phyloP scores from a whole-genome alignment of 2,797 vertebrate genomes.

The Rhinogobio ventralis region DNA sequence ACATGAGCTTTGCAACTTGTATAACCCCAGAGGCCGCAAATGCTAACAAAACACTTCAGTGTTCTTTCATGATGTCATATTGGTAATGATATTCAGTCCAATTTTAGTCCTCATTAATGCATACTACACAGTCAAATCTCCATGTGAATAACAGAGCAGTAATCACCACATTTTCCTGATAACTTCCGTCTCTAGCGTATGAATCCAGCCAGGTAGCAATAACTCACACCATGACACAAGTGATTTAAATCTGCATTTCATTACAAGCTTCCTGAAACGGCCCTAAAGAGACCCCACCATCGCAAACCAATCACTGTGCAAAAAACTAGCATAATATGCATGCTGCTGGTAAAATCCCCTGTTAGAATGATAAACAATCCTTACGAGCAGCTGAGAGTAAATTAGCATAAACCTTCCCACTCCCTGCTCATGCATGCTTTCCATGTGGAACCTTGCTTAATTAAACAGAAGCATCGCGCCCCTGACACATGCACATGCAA shows the following conservation, averaged over 20 bases:
- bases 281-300: slow-evolving; percentile 34
- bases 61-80: background rate
- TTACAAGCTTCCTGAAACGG: slow-evolving; percentile 65
- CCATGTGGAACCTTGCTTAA: slow-evolving; percentile 63
- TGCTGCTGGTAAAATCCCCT: slow-evolving; percentile 39
- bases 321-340: slow-evolving; percentile 15
- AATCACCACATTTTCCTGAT: slow-evolving; percentile 45
- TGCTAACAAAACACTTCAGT: background rate
- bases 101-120: slow-evolving; percentile 16
- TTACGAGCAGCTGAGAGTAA: slow-evolving; percentile 40
- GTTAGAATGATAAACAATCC: slow-evolving; percentile 45
- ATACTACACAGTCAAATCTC: background rate
- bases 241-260: slow-evolving; percentile 56
- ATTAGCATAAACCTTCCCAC: slow-evolving; percentile 55
- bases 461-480: slow-evolving; percentile 65
- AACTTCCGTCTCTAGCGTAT: slow-evolving; percentile 18
- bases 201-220: slow-evolving; percentile 30
- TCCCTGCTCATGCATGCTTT: slow-evolving; percentile 49
- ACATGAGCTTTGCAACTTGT: background rate
- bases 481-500: slow-evolving; percentile 60
- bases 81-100: background rate
- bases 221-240: slow-evolving; percentile 18
- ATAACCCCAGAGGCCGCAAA: background rate
- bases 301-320: slow-evolving; percentile 41
- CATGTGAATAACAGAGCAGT: slow-evolving; percentile 42